These are phyloP conservation scores for Podarcis raffonei DNA, from an alignment of 2,113 vertebrate genomes.

Conservation along the genomic window DNA sequence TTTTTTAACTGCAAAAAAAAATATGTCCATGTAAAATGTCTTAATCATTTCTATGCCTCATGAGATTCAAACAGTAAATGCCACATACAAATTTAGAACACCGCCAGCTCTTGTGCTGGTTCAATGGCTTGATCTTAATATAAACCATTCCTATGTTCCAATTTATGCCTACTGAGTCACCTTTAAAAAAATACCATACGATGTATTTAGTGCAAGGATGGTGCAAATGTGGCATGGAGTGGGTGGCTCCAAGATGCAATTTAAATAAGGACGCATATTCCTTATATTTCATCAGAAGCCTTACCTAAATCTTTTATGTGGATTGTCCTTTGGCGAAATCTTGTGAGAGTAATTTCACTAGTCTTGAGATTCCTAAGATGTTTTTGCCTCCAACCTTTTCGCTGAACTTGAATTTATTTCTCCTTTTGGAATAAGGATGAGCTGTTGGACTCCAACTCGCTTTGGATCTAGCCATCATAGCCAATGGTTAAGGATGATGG, in stretches of 20 bases:
- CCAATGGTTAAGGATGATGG: too few relatives aligned
- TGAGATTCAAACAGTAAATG: conserved; percentile 31
- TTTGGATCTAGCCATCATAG: too few relatives aligned
- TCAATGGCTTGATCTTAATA: neutral
- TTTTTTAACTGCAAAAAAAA: neutral
- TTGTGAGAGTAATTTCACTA: neutral
- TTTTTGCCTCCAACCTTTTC: neutral
- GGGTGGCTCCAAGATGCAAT: rapidly evolving
- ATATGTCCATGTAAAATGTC: neutral
- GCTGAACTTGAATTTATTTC: too few relatives aligned
- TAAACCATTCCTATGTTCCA: conserved; percentile 18
- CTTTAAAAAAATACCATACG: neutral
- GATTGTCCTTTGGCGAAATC: neutral
- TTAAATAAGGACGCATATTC: neutral
- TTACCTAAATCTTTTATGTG: too few relatives aligned
- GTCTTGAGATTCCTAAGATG: neutral
- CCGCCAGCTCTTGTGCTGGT: conserved; percentile 27
- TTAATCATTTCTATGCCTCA: neutral
- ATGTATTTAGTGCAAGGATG: neutral
- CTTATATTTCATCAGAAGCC: neutral
- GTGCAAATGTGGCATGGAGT: neutral
- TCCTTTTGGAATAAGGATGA: too few relatives aligned
- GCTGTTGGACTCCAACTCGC: too few relatives aligned
- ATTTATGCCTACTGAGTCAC: conserved; percentile 43
- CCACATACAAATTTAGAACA: conserved; percentile 41